Conservation (phyloP, 2,888 invertebrate genomes). For the Onthophagus sagittarius region DNA sequence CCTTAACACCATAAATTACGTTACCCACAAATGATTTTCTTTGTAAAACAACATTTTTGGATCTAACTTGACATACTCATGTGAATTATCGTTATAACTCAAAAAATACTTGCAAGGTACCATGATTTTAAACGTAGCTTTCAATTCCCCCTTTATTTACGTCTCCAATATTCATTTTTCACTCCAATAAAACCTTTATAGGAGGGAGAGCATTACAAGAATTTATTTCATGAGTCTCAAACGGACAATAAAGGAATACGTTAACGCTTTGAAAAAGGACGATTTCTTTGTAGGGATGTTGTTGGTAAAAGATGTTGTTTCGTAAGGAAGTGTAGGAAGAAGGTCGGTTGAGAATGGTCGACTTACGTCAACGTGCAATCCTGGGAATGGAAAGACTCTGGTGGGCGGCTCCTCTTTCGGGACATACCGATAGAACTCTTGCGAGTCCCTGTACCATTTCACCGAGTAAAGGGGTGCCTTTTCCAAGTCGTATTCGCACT, state of each 20-base stretch:
- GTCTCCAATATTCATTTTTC: too few species aligned
- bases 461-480: conserved; percentile 66
- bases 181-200: neutral
- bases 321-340: neutral
- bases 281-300: neutral
- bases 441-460: conserved; percentile 70
- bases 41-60: too few species aligned
- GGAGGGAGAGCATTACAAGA: neutral
- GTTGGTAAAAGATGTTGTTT: neutral
- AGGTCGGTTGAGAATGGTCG: neutral
- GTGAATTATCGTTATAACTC: too few species aligned
- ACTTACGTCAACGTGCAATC: conserved; percentile 72
- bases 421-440: conserved; percentile 73
- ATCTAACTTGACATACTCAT: too few species aligned
- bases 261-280: neutral
- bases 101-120: too few species aligned
- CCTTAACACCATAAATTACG: too few species aligned
- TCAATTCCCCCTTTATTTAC: too few species aligned
- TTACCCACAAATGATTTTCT: too few species aligned
- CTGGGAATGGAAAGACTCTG: conserved; percentile 63
- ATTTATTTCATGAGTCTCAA: neutral
- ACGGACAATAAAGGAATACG: neutral
- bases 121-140: too few species aligned
- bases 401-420: conserved; percentile 69
- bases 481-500: conserved; percentile 47